Base-by-base conservation (phyloP, 2,797 vertebrate genomes). In the Cyclopterus lumpus region DNA sequence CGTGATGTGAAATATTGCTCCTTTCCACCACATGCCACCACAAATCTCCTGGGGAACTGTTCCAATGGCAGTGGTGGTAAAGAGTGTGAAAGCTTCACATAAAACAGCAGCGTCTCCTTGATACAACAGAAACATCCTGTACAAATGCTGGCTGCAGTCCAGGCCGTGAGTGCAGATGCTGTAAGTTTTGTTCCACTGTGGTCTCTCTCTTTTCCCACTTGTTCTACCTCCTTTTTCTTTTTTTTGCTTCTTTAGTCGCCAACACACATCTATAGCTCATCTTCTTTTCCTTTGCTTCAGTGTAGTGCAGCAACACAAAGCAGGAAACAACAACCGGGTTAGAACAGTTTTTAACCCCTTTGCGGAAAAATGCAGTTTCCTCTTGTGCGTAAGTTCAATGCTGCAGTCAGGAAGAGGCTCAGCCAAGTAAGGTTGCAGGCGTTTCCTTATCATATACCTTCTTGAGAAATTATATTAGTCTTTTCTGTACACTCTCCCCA, bases 11-110 rank as follows among this genome's bases (percentile, higher is more conserved):
- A 89, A 88, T 88, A 90, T 89, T n/a, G 15, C 85, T 67, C 63
- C 63, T 63, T 86, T 80, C 55, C 60, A 86, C 74, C 77, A 76
- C 82, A 83, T 79, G 85, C 78, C 84, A 88, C 85, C 72, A 86
- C 86, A 93, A 90, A 91, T 92, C 90, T 91, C 89, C 74, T 4
- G 73, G 82, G 85, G 80, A 92, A 84, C 86, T 69, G 67, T 85
- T 88, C 51, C 86, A 87, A 71, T 91, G 89, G 89, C 84, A 88
- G 84, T 71, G 66, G 67, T 81, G 90, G 88, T 91, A 94, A 94
- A 94, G 89, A 88, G 76, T 78, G 75, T 85, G 86, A 91, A 87
- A 88, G 77, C 78, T 55, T 81, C 84, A 85, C 86, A 94, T 93
- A 93, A 94, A 94, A 89, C 79, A 77, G 61, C 62, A 70, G 64